Evolutionary conservation across 2,113 vertebrate genomes (phyloP), one percentile per base, ranked within the genome.

Genomic region (Oryzias celebensis): DNA sequence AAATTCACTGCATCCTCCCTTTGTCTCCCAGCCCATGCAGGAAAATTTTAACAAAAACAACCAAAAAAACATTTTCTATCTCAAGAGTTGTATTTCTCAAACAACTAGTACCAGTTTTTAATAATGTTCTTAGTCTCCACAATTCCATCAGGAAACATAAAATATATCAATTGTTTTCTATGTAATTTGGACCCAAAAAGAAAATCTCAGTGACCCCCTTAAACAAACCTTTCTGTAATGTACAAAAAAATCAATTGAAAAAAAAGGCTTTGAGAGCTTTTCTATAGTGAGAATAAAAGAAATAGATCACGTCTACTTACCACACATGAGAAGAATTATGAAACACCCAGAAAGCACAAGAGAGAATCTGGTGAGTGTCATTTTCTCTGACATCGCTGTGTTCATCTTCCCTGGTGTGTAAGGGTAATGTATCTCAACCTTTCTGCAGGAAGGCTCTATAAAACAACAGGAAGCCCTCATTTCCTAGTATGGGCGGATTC

Each of bases 391-490:
- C 68, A 78, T 43, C 68, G 70, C 45, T 82, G 53, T 78, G 80
- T 75, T 75, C 52, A 62, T 86, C 79, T 82, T 75, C 81, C 56
- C 60, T 77, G 79, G 71, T 76, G 74, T 65, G 62, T 36, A 60
- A 58, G 53, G 70, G 87, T 89, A 75, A 89, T 67, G 85, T 88
- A 82, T 88, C 87, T 83, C 68, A 81, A 83, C 78, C 81, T 89
- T 90, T 52, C 77, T 60, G 75, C 85, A 91, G 88, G 91, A 92
- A 90, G 82, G 64, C 78, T 86, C 67, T 86, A 68, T 80, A 85
- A 90, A 91, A 87, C 77, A 92, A 92, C 90, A 92, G 92, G 91
- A 93, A 91, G 83, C 75, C 60, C 82, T 82, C 74, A 78, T 89
- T 92, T 92, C 90, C 91, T 87, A 83, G 78, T 82, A 88, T 88